Base-by-base conservation (phyloP, 1,140 invertebrate species). In the Phymorhynchus buccinoides region DNA sequence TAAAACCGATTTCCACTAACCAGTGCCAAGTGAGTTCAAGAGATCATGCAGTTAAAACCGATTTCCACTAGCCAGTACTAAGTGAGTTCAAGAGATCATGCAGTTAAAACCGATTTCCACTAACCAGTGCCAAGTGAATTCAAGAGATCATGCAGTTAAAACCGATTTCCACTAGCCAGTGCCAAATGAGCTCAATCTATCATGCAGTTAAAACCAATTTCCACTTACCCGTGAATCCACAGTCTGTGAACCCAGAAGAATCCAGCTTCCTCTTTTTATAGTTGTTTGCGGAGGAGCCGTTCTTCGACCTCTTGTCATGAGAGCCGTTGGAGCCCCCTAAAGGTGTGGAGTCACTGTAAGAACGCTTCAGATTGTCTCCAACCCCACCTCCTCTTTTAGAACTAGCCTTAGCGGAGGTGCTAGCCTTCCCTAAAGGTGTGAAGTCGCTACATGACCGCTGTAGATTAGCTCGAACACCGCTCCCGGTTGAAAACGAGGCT, bases 211-310 rank as follows among this genome's bases (percentile, higher is more conserved):
- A n/a, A n/a, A n/a, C n/a, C n/a, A n/a, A n/a, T n/a, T n/a, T n/a
- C 66, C 3, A 75, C 41, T 79, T 44, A 79, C 77, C 77, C 52
- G 77, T 79, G 41, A 79, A 79, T 12, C 77, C 77, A 79, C 42
- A 32, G 77, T 79, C 77, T n/a, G 77, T 79, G 44, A 0, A 30
- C 27, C 42, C 77, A 30, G 77, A 79, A 30, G 77, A 7, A 39
- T 79, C 42, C 32, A 14, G 9, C 44, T 79, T 79, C 42, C 30
- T 79, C n/a, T 9, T 52, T 14, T 79, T 79, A 12, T n/a, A 41
- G n/a, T 52, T 79, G 6, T 79, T 79, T 6, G 44, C n/a, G 12
- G 41, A 6, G 27, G n/a, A 27, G 32, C 52, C 73, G 27, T 75
- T 41, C 18, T 18, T 18, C 32, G 7, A 7, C 12, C 7, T 71